phyloP scores from a whole-genome alignment of 1,140 invertebrate genomes.

The Caerostris extrusa region DNA sequence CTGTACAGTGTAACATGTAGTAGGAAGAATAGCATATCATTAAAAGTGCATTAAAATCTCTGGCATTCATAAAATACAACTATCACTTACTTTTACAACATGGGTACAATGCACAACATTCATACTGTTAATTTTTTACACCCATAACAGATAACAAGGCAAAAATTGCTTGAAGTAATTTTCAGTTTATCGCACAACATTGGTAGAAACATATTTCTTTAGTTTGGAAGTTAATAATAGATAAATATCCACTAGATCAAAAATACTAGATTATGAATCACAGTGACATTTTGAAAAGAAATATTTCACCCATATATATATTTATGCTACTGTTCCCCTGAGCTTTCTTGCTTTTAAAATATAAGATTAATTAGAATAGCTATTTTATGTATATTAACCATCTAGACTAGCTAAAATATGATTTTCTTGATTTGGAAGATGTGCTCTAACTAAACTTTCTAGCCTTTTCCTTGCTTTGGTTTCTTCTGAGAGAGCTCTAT shows the following conservation, averaged over 20 bases:
- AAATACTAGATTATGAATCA: constrained; percentile 39
- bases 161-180: background rate
- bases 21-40: constrained; percentile 30
- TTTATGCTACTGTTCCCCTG: constrained; percentile 56
- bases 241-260: constrained; percentile 6
- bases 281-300: constrained; percentile 26
- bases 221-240: background rate
- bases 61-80: background rate
- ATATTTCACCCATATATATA: constrained; percentile 37
- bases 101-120: background rate
- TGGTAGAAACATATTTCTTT: background rate
- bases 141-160: background rate
- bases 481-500: constrained; percentile 78
- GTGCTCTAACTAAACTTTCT: constrained; percentile 67
- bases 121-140: background rate
- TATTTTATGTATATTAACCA: constrained; percentile 35
- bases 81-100: constrained; percentile 7
- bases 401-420: constrained; percentile 60
- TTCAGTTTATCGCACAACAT: background rate
- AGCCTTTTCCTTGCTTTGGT: constrained; percentile 77
- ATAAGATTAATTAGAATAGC: background rate
- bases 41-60: background rate
- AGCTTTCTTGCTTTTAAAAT: constrained; percentile 68
- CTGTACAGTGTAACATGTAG: background rate
- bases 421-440: constrained; percentile 59